phyloP scores from a whole-genome alignment of 2,888 invertebrate species.

The Polyploca ridens region DNA sequence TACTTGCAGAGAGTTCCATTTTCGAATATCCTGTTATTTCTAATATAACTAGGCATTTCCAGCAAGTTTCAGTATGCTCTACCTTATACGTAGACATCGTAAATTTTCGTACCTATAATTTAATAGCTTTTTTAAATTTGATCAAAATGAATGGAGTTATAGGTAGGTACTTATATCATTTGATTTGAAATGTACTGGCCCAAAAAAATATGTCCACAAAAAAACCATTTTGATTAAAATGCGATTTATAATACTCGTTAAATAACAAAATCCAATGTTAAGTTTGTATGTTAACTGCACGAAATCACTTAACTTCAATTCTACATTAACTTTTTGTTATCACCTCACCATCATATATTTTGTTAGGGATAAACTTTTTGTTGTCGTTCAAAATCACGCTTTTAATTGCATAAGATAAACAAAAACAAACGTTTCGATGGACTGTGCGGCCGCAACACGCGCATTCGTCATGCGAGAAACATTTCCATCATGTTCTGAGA shows the following conservation, averaged over 20 bases:
- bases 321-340: not conserved
- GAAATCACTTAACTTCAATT: not conserved
- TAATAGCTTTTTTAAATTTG: no score
- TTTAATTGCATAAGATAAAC: constrained; percentile 12
- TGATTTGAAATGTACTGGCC: no score
- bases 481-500: constrained; percentile 57
- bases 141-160: no score
- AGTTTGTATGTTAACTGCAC: not conserved
- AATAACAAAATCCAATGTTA: no score
- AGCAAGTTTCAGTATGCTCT: no score
- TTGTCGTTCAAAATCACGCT: constrained; percentile 1
- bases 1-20: no score
- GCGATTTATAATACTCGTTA: not conserved
- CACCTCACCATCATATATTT: not conserved
- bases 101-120: no score
- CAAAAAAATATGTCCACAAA: no score
- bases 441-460: constrained; percentile 15
- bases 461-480: constrained; percentile 54
- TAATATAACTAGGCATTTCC: no score
- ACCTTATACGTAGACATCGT: no score
- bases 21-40: no score
- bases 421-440: constrained; percentile 15
- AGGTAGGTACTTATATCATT: no score
- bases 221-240: not conserved
- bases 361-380: not conserved